Evolutionary conservation across 2,888 invertebrate genomes (phyloP).

Genomic region (Linhomoeus sp.): DNA sequence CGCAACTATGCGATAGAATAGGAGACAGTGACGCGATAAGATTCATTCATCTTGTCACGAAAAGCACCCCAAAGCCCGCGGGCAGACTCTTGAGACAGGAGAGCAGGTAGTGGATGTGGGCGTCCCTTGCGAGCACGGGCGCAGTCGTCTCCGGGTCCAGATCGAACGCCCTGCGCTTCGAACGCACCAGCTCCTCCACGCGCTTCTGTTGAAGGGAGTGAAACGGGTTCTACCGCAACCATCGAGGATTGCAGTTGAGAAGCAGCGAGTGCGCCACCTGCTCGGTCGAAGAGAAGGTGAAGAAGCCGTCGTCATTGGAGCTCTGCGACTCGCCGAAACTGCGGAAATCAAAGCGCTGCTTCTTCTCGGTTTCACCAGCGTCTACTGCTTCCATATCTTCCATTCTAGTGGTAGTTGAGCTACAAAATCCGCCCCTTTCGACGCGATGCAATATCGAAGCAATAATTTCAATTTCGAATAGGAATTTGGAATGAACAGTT

Average conservation of each 20-base stretch:
- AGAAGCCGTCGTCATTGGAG: slow-evolving; percentile 3
- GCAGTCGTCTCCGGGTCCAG: not conserved
- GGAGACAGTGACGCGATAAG: too few relatives aligned
- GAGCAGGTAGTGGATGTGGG: not conserved
- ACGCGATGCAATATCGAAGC: too few relatives aligned
- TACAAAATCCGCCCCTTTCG: too few relatives aligned
- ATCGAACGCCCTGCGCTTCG: not conserved
- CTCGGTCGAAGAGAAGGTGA: slow-evolving; percentile 3
- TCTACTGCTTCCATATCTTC: too few relatives aligned
- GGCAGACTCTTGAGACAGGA: not conserved
- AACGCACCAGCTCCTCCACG: not conserved
- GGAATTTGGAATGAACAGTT: too few relatives aligned
- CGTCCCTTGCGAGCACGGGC: slow-evolving; percentile 1
- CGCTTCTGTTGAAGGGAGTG: not conserved
- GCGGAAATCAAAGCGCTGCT: too few relatives aligned
- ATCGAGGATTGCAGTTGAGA: not conserved
- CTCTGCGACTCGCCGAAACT: not conserved
- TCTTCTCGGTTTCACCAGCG: too few relatives aligned
- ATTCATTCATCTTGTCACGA: too few relatives aligned
- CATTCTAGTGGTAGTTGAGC: too few relatives aligned
- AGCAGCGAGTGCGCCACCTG: not conserved
- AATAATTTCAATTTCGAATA: too few relatives aligned
- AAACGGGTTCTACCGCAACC: too few relatives aligned
- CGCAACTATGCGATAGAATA: too few relatives aligned
- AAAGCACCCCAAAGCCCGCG: not conserved